Evolutionary conservation across 2,113 vertebrate species (phyloP), one percentile per base, ranked within the genome.

Genomic region (Lepus timidus): DNA sequence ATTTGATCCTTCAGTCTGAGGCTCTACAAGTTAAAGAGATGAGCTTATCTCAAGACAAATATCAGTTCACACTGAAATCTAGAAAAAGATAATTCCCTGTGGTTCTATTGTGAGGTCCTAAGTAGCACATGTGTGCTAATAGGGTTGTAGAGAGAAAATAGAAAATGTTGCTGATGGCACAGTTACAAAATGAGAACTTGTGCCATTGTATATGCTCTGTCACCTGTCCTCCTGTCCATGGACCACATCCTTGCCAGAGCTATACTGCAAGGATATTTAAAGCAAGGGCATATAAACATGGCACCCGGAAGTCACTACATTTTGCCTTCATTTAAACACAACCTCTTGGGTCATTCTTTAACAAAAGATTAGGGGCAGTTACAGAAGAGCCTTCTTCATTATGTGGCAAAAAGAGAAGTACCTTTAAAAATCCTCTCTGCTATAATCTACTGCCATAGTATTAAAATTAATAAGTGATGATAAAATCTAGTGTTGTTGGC

Each of bases 391-490:
- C 22, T 49, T 3, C 36, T 95, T 83, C 44, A 16, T 79, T 6
- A 82, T 58, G 2, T 85, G 22, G 29, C 33, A 58, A 87, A 95
- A 90, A 81, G 55, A 33, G 8, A 93, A 81, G 22, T 19, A 52
- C 23, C 82, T 92, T 74, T 52, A 9, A 85, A 96, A 95, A 90
- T 79, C 27, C 9, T 61, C 25, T 90, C 8, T 71, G 9, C 61
- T 6, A 11, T 92, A 92, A 85, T 82, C 12, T 70, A 82, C 31
- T 65, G 62, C 22, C 67, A 68, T 9, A 80, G 10, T 90, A 73
- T 64, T 65, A 88, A 90, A 90, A 82, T 31, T 79, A 85, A 75
- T 81, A 85, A 93, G 22, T 91, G 12, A 2, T 91, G 49, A 81
- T 65, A 78, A 84, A 92, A 11, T 39, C 49, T 76, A 65, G 49